Evolutionary conservation across 1,140 invertebrate species (phyloP).

Genomic region (Frieseomelitta varia): DNA sequence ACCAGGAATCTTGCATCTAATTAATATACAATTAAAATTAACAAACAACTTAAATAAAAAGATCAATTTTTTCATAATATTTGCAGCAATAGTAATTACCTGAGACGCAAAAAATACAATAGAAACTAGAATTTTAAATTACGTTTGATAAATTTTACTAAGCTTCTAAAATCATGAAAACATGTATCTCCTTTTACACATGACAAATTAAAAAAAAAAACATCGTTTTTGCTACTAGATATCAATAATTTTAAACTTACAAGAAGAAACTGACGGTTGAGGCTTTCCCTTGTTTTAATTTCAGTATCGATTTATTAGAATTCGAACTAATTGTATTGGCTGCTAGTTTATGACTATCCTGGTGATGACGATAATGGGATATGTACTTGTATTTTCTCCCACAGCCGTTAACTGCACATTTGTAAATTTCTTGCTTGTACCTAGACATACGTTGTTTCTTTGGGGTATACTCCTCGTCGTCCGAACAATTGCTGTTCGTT

Average conservation of each 20-base stretch:
- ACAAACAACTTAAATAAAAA: background rate
- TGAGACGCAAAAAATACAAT: background rate
- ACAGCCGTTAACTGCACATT: slow-evolving; percentile 77
- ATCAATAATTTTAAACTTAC: slow-evolving; percentile 66
- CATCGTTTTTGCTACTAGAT: background rate
- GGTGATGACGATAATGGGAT: slow-evolving; percentile 81
- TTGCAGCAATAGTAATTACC: background rate
- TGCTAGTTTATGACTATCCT: slow-evolving; percentile 78
- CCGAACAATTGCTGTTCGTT: slow-evolving; percentile 72
- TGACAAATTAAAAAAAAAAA: background rate
- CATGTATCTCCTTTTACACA: background rate
- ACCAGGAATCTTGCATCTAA: slow-evolving; percentile 79
- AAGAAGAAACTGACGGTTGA: slow-evolving; percentile 80
- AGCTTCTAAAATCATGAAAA: slow-evolving; percentile 11
- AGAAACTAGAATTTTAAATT: background rate
- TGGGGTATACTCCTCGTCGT: slow-evolving; percentile 80
- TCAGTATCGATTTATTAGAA: slow-evolving; percentile 63
- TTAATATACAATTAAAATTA: background rate
- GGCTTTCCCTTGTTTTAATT: slow-evolving; percentile 75
- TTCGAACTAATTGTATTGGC: slow-evolving; percentile 69
- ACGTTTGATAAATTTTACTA: background rate
- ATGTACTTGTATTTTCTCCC: slow-evolving; percentile 81
- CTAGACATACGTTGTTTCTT: slow-evolving; percentile 81
- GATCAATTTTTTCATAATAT: slow-evolving; percentile 17
- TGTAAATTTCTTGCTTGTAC: slow-evolving; percentile 78